phyloP scores from a whole-genome alignment of 1,140 invertebrate species.

The Papilio machaon region DNA sequence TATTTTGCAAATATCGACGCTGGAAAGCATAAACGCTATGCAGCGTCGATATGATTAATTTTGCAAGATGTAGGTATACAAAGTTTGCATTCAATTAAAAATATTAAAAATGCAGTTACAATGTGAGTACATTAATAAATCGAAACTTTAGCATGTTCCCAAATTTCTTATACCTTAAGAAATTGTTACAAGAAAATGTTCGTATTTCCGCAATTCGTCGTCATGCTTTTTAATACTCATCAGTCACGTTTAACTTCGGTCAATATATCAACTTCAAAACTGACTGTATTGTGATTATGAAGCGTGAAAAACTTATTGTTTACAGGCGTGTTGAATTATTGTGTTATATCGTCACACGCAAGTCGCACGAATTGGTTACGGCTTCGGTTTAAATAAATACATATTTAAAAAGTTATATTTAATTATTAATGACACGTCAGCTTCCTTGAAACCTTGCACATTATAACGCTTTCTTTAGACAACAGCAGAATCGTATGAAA shows the following conservation, averaged over 20 bases:
- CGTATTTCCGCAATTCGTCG: neutral
- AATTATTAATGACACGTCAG: neutral
- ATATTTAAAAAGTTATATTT: conserved; percentile 1
- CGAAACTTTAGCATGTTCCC: neutral
- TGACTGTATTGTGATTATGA: neutral
- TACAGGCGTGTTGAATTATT: conserved; percentile 1
- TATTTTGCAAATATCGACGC: too few species aligned
- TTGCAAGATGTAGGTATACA: too few species aligned
- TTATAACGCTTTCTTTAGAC: neutral
- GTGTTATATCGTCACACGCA: conserved; percentile 2
- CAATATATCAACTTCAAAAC: conserved; percentile 9
- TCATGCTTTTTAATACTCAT: neutral
- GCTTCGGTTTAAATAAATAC: neutral
- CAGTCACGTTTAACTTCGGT: neutral
- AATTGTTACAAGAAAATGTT: neutral
- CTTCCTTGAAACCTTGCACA: neutral
- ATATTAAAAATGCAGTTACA: too few species aligned
- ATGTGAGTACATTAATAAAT: neutral
- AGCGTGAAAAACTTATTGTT: conserved; percentile 17
- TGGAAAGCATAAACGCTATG: too few species aligned
- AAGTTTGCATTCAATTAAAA: too few species aligned
- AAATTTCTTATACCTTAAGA: neutral
- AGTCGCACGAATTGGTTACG: neutral
- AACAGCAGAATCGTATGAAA: neutral
- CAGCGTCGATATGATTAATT: too few species aligned